Evolutionary conservation across 2,113 vertebrate species (phyloP).

Genomic region (Mesembrinibis cayennensis): DNA sequence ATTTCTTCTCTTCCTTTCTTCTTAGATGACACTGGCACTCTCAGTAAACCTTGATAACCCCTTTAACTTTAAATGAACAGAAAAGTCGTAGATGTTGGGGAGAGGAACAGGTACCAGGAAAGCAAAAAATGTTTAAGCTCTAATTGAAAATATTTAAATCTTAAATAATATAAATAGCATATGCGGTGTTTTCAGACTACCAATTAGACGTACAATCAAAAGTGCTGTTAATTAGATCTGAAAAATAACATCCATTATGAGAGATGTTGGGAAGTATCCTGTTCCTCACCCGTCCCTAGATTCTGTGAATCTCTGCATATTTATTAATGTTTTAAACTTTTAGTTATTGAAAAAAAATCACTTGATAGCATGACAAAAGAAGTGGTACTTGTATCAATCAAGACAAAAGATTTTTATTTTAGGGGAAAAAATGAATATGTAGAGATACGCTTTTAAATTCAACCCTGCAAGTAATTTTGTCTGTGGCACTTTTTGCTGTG

Average conservation of each 20-base stretch:
- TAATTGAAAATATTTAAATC: neutral
- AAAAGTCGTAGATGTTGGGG: neutral
- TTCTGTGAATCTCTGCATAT: neutral
- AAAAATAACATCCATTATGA: neutral
- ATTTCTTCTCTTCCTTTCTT: constrained; percentile 6
- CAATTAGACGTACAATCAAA: neutral
- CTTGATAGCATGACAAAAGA: neutral
- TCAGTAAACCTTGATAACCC: neutral
- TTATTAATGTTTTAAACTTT: neutral
- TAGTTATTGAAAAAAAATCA: neutral
- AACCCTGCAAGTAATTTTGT: neutral
- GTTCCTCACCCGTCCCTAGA: neutral
- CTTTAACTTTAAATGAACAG: neutral
- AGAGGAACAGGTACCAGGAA: neutral
- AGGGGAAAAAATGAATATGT: neutral
- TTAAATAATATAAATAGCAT: neutral
- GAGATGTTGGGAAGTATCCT: neutral
- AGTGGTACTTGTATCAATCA: neutral
- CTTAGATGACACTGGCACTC: neutral
- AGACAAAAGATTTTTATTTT: neutral
- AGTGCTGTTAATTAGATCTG: neutral
- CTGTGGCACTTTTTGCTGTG: neutral
- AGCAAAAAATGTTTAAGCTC: neutral
- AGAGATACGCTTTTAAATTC: neutral
- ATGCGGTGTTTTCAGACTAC: neutral